Percentiles rank a stretch among this genome's conserved stretches.
Conservation (phyloP, 2,888 invertebrate genomes). For the Tuta absoluta region DNA sequence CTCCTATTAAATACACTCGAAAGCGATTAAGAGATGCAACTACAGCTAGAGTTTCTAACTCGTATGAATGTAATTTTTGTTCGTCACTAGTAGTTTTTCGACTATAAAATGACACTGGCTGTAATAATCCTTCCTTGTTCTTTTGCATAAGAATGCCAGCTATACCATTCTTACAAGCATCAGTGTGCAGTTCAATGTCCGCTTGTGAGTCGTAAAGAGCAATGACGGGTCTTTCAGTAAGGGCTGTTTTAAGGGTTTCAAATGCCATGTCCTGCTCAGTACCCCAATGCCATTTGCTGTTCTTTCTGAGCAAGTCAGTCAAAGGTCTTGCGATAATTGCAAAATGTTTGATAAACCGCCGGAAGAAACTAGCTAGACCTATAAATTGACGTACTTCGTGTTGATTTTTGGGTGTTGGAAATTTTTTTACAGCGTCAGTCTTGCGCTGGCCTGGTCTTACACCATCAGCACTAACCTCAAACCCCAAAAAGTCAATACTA, state of each 20-base stretch:
- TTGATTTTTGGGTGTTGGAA: constrained; percentile 26
- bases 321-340: too few species aligned
- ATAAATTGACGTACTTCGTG: too few species aligned
- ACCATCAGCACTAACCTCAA: too few species aligned
- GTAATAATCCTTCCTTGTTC: neutral
- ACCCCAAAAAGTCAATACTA: too few species aligned
- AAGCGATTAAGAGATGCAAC: too few species aligned
- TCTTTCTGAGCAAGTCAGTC: constrained; percentile 35
- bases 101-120: constrained; percentile 25
- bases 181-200: too few species aligned
- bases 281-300: constrained; percentile 33
- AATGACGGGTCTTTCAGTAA: too few species aligned
- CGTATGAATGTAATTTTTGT: constrained; percentile 34
- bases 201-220: too few species aligned
- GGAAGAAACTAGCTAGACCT: too few species aligned
- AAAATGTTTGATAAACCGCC: too few species aligned
- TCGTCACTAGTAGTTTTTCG: constrained; percentile 32
- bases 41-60: constrained; percentile 36
- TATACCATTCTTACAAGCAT: too few species aligned
- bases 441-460: constrained; percentile 36
- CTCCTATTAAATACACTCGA: too few species aligned
- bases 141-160: constrained; percentile 31
- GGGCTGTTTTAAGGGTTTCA: constrained; percentile 33
- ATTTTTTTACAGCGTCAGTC: constrained; percentile 27
- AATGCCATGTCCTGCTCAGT: constrained; percentile 37